These are phyloP conservation scores for Oryzias celebensis DNA, from an alignment of 2,113 vertebrate genomes.

Conservation along the genomic window DNA sequence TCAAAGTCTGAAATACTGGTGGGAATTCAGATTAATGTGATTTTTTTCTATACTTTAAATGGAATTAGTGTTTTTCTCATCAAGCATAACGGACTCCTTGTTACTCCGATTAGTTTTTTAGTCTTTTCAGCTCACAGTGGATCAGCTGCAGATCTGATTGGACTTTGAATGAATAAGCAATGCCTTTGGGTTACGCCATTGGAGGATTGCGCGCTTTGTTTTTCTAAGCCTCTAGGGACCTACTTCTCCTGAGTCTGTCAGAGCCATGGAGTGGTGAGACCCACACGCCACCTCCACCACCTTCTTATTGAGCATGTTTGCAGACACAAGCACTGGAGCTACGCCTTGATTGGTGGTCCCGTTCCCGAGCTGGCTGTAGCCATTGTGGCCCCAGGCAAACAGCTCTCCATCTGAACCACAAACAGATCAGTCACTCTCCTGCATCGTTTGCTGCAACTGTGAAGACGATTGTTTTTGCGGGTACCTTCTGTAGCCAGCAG, in stretches of 20 bases:
- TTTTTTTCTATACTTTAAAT: too few relatives aligned
- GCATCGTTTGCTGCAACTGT: constrained; percentile 7
- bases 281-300: constrained; percentile 93
- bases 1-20: too few relatives aligned
- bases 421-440: constrained; percentile 3
- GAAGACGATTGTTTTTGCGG: constrained; percentile 11
- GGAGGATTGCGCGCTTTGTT: too few relatives aligned
- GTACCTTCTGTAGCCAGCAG: constrained; percentile 92
- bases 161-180: constrained; percentile 3
- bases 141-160: constrained; percentile 19
- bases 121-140: constrained; percentile 18
- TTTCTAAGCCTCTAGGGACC: constrained; percentile 50
- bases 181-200: neutral
- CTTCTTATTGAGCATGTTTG: constrained; percentile 88
- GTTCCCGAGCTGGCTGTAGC: constrained; percentile 95
- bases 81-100: constrained; percentile 24
- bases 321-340: constrained; percentile 87
- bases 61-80: too few relatives aligned
- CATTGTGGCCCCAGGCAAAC: constrained; percentile 96
- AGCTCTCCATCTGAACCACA: constrained; percentile 87
- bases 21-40: too few relatives aligned
- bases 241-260: constrained; percentile 92
- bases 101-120: constrained; percentile 5
- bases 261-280: constrained; percentile 93
- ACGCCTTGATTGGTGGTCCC: constrained; percentile 92